Percentiles rank a stretch among this genome's conserved stretches.
Conservation (phyloP, 2,888 invertebrate genomes). For the Nezara viridula region DNA sequence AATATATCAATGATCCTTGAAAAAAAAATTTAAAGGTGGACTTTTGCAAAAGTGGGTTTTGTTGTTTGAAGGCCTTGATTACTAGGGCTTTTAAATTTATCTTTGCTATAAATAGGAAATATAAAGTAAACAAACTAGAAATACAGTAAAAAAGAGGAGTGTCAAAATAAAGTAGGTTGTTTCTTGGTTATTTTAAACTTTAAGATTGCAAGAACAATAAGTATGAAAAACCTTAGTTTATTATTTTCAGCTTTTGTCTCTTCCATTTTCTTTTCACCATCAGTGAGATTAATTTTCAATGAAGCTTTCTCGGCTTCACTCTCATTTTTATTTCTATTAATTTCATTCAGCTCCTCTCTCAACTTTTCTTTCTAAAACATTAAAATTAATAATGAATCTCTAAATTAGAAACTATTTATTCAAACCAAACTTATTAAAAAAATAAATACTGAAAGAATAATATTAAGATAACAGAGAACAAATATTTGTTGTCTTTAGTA, state of each 20-base stretch:
- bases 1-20: too few species aligned
- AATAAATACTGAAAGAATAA: not conserved
- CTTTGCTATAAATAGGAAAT: not conserved
- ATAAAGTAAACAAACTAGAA: not conserved
- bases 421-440: not conserved
- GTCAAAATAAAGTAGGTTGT: too few species aligned
- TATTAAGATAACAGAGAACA: too few species aligned
- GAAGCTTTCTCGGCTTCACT: conserved; percentile 61
- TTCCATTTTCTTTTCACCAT: conserved; percentile 65
- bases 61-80: too few species aligned
- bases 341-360: conserved; percentile 60
- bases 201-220: not conserved
- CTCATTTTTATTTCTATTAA: conserved; percentile 59
- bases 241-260: conserved; percentile 68
- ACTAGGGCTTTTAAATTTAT: too few species aligned
- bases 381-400: not conserved
- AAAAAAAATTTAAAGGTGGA: too few species aligned
- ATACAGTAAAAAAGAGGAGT: not conserved
- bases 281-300: conserved; percentile 61
- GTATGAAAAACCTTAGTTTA: conserved; percentile 66
- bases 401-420: not conserved
- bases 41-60: too few species aligned
- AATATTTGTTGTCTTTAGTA: too few species aligned
- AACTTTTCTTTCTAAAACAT: conserved; percentile 69
- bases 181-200: not conserved